Percentiles rank a stretch among this genome's conserved stretches.
Conservation (phyloP, 1,140 invertebrate genomes). For the Akabosia matsudoensis region DNA sequence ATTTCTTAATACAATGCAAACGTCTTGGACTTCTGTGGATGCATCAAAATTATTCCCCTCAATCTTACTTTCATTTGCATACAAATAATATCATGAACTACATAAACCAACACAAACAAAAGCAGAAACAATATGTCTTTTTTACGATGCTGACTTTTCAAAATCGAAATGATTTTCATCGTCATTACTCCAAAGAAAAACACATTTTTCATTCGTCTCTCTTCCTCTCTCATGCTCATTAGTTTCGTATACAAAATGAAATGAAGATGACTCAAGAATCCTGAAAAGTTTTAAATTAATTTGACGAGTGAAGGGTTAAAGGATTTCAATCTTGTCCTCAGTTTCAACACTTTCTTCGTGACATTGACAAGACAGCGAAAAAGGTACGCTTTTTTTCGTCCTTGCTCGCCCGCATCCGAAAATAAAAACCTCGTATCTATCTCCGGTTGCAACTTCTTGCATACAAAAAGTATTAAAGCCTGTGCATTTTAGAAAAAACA, state of each 20-base stretch:
- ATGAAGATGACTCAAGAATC: slow-evolving; percentile 7
- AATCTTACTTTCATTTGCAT: no score
- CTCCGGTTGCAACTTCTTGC: no score
- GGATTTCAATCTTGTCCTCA: slow-evolving; percentile 30
- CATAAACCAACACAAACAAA: no score
- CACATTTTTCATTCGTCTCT: background rate
- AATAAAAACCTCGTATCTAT: no score
- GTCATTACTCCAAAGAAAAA: background rate
- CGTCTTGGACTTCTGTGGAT: no score
- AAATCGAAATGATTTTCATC: background rate
- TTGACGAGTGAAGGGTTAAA: slow-evolving; percentile 45
- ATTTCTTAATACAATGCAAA: no score
- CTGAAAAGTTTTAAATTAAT: slow-evolving; percentile 46
- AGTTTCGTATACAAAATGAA: background rate
- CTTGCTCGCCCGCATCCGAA: background rate
- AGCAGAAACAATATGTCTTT: no score
- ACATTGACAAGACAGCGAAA: background rate
- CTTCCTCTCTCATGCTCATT: background rate
- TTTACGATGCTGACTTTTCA: background rate
- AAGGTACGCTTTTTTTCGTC: background rate
- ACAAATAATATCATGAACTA: no score
- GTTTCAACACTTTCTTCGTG: background rate
- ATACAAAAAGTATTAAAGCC: no score
- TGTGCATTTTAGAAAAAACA: no score
- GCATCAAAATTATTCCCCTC: no score